Evolutionary conservation across 2,888 invertebrate genomes (phyloP), one percentile per base, ranked within the genome.

Genomic region (Hemaris fuciformis): DNA sequence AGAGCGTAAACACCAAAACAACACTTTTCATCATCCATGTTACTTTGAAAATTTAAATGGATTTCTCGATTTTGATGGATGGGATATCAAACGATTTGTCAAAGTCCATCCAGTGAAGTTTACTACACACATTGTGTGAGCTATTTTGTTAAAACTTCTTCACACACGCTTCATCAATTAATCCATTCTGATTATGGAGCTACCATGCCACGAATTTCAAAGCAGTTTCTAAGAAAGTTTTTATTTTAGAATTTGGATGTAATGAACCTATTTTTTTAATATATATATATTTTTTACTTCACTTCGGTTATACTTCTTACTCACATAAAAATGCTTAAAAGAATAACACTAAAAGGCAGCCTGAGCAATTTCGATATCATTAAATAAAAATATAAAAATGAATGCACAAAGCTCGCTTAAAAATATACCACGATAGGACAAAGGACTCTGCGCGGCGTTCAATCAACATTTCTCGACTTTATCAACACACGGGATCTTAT

Each of bases 51-150:
- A 53, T 62, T 59, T 43, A 62, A 48, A 59, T 34, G 59, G 18
- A 53, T 58, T 34, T 38, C 42, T 62, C 27, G 59, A 46, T 48
- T 61, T 62, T 62, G 58, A 62, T 62, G 27, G 59, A 62, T 62
- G 62, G 38, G 45, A 41, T 60, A 53, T 60, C 60, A 53, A 60
- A 60, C 48, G 18, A 60, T 60, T 60, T 60, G 60, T 60, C 60
- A 60, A 41, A 60, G 48, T 48, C 38, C n/a, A 23, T 48, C 4
- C 3, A 13, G 38, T 53, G 60, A 60, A 48, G 38, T 53, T 53
- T 53, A 60, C 53, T 41, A 53, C 53, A 60, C 60, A 41, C 48
- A 60, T 60, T 41, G 48, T 53, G 38, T 18, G 20, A n/a, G 53
- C 4, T 60, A 31, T 53, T 31, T 31, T 53, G 31, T 53, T 53